phyloP scores from a whole-genome alignment of 2,888 invertebrate genomes.

The Incurvaria masculella region DNA sequence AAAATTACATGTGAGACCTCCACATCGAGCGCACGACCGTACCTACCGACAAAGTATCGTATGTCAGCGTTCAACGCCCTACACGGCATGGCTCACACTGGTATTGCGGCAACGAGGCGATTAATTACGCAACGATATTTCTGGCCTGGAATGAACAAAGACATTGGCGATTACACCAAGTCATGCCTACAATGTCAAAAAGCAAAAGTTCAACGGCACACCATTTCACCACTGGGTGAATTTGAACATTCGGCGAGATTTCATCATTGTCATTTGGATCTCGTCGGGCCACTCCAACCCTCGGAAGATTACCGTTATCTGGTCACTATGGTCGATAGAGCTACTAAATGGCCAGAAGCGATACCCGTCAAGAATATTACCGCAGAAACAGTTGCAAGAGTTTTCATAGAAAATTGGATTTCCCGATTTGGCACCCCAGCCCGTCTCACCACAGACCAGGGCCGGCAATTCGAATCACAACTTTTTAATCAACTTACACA shows the following conservation, averaged over 20 bases:
- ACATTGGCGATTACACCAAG: slow-evolving; percentile 19
- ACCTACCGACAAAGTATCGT: slow-evolving; percentile 11
- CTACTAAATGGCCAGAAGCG: slow-evolving; percentile 23
- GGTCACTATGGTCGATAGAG: slow-evolving; percentile 24
- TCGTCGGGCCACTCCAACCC: slow-evolving; percentile 3
- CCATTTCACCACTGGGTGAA: neutral
- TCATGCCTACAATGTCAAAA: slow-evolving; percentile 10
- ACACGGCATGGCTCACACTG: slow-evolving; percentile 18
- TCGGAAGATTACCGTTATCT: slow-evolving; percentile 21
- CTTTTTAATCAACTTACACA: slow-evolving; percentile 14
- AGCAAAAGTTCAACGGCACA: no score
- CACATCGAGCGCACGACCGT: slow-evolving; percentile 3
- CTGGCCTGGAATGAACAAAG: slow-evolving; percentile 23
- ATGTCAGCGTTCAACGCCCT: slow-evolving; percentile 15
- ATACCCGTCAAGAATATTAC: slow-evolving; percentile 22
- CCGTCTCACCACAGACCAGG: slow-evolving; percentile 23
- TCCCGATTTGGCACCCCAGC: slow-evolving; percentile 22
- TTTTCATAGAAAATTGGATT: slow-evolving; percentile 21
- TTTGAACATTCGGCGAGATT: slow-evolving; percentile 3
- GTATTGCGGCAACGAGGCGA: slow-evolving; percentile 10
- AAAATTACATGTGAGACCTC: slow-evolving; percentile 12
- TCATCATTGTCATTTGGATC: slow-evolving; percentile 4
- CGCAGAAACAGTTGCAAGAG: slow-evolving; percentile 20
- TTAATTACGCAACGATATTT: slow-evolving; percentile 22
- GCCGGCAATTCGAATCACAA: slow-evolving; percentile 19